Percentiles rank a stretch among this genome's conserved stretches.
Conservation (phyloP, 2,797 vertebrate genomes). For the Aplochiton taeniatus region DNA sequence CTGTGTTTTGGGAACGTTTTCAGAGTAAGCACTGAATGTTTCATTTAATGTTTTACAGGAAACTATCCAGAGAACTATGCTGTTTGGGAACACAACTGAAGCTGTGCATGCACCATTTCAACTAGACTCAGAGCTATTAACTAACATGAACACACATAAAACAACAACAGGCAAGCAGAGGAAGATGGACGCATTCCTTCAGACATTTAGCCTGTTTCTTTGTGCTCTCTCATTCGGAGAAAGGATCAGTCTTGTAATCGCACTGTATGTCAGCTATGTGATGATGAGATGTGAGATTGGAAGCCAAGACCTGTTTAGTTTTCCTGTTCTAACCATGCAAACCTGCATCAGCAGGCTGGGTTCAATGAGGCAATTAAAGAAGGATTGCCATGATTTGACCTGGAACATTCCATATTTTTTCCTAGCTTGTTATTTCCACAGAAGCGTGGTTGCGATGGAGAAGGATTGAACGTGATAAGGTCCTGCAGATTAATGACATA, state of each 20-base stretch:
- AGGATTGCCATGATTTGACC: constrained; percentile 46
- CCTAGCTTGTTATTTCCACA: constrained; percentile 25
- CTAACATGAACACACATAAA: constrained; percentile 6
- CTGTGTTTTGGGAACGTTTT: no score
- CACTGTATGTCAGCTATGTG: constrained; percentile 9
- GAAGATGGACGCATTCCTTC: constrained; percentile 21
- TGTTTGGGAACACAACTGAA: constrained; percentile 1
- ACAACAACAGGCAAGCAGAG: constrained; percentile 5
- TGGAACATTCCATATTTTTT: constrained; percentile 37
- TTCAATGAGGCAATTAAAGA: constrained; percentile 40
- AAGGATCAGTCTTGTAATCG: constrained; percentile 18
- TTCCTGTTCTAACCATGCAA: constrained; percentile 31
- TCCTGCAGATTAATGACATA: constrained; percentile 27
- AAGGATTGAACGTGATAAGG: constrained; percentile 33
- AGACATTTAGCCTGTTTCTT: constrained; percentile 7
- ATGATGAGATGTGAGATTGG: constrained; percentile 7
- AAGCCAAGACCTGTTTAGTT: constrained; percentile 20
- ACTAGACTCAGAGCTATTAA: constrained; percentile 15
- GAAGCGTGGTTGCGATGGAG: constrained; percentile 23
- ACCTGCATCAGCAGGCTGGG: constrained; percentile 8
- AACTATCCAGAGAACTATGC: neutral
- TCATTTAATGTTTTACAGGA: neutral
- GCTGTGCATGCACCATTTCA: constrained; percentile 15
- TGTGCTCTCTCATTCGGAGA: constrained; percentile 9
- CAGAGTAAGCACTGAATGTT: no score